Conservation (phyloP, 2,888 invertebrate species). For the Syrphus vitripennis region DNA sequence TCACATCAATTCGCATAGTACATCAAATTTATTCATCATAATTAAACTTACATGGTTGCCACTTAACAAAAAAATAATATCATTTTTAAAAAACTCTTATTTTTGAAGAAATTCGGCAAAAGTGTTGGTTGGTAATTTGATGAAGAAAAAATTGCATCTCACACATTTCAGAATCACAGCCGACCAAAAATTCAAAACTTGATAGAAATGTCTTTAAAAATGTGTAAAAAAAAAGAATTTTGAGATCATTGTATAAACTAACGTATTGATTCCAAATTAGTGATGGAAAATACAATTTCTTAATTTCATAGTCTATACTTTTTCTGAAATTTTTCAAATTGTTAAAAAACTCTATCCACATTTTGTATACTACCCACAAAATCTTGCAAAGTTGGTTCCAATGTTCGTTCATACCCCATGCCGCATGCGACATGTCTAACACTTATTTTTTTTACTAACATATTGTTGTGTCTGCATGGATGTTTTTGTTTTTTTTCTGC, state of each 20-base stretch:
- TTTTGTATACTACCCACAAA: too few relatives aligned
- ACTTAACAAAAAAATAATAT: not conserved
- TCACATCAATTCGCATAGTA: slow-evolving; percentile 36
- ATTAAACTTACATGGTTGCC: not conserved
- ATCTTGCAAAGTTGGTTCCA: not conserved
- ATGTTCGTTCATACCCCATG: not conserved
- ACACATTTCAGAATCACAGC: too few relatives aligned
- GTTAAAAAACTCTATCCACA: too few relatives aligned
- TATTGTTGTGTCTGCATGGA: not conserved
- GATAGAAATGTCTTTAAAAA: too few relatives aligned
- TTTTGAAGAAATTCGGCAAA: not conserved
- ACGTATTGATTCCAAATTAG: too few relatives aligned
- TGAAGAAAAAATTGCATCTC: too few relatives aligned
- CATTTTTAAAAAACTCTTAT: not conserved
- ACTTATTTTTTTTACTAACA: slow-evolving; percentile 4
- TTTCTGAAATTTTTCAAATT: not conserved
- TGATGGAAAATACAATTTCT: too few relatives aligned
- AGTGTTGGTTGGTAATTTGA: too few relatives aligned
- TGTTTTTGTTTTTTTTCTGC: slow-evolving; percentile 20
- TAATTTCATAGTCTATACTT: too few relatives aligned
- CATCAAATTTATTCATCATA: slow-evolving; percentile 12
- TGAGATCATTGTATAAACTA: too few relatives aligned
- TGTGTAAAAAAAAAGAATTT: too few relatives aligned
- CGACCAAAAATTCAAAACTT: too few relatives aligned
- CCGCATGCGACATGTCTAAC: not conserved